Conservation (phyloP, 2,113 vertebrate species). For the Cavia aperea region DNA sequence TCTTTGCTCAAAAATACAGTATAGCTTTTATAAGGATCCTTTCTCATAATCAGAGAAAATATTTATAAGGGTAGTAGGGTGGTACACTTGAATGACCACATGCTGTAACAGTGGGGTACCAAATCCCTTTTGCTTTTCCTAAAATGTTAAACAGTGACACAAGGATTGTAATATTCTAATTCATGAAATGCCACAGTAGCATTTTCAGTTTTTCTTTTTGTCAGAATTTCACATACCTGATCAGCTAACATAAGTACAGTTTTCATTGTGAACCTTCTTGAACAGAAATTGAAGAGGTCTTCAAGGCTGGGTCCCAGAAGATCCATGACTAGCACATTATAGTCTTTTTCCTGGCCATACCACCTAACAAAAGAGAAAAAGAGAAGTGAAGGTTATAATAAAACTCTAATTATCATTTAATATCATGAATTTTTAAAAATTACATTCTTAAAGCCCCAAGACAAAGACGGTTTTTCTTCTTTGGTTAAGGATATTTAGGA, state of each 20-base stretch:
- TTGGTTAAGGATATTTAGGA: neutral
- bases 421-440: neutral
- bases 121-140: neutral
- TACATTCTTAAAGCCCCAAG: neutral
- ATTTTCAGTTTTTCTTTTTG: constrained; percentile 17
- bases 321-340: constrained; percentile 99
- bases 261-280: constrained; percentile 99
- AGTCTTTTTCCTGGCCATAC: constrained; percentile 99
- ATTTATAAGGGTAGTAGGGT: neutral
- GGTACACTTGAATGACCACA: neutral
- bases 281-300: constrained; percentile 99
- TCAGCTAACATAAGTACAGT: constrained; percentile 99
- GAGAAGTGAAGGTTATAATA: neutral
- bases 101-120: neutral
- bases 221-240: constrained; percentile 83
- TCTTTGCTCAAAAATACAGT: neutral
- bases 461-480: neutral
- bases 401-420: constrained; percentile 31
- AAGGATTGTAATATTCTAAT: neutral
- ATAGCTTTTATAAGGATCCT: neutral
- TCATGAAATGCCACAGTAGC: neutral
- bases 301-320: constrained; percentile 97
- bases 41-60: constrained; percentile 9
- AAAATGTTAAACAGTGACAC: neutral
- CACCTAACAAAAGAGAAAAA: constrained; percentile 80